Base-by-base conservation (phyloP, 2,888 invertebrate species). In the Heteropelma amictum region DNA sequence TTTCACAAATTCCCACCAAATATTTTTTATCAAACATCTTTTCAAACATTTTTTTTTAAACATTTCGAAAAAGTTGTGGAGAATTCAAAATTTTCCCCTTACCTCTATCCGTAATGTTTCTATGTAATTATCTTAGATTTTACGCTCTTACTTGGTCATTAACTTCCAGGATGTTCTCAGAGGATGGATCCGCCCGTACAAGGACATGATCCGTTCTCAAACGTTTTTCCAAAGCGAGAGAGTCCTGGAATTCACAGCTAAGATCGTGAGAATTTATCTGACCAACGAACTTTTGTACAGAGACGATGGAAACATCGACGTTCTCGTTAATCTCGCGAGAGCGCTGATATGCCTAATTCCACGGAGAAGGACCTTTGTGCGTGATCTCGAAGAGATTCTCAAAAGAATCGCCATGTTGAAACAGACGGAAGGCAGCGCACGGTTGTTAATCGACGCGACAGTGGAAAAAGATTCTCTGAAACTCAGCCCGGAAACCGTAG, bases 121-220 rank as follows among this genome's bases (percentile, higher is more conserved):
- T n/a, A n/a, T n/a, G n/a, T n/a, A n/a, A n/a, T n/a, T n/a, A n/a
- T n/a, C n/a, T n/a, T n/a, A n/a, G n/a, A n/a, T n/a, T n/a, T n/a
- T n/a, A n/a, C n/a, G n/a, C n/a, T n/a, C n/a, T n/a, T n/a, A n/a
- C n/a, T n/a, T n/a, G n/a, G 12, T 38, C 12, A 4, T n/a, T 38
- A 14, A 1, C 19, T 81, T 77, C 14, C 53, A 88, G 87, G 82
- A 84, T 35, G 69, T 79, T 17, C 45, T 87, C 28, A 79, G 87
- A 60, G 83, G 84, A 12, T 88, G 85, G 81, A 81, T 82, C 14
- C 75, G 76, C 38, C 69, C 83, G 0, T 75, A 77, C 1, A 78
- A 71, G 4, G 69, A 67, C 6, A 60, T 85, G 4, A 35, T 77
- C 42, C 40, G 78, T 7, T 65, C 82, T 0, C 60, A 65, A 6